A percentile compares a stretch with the other conserved stretches of the same genome.
phyloP scores from a whole-genome alignment of 2,888 invertebrate genomes.

The Diarsia dahlii region DNA sequence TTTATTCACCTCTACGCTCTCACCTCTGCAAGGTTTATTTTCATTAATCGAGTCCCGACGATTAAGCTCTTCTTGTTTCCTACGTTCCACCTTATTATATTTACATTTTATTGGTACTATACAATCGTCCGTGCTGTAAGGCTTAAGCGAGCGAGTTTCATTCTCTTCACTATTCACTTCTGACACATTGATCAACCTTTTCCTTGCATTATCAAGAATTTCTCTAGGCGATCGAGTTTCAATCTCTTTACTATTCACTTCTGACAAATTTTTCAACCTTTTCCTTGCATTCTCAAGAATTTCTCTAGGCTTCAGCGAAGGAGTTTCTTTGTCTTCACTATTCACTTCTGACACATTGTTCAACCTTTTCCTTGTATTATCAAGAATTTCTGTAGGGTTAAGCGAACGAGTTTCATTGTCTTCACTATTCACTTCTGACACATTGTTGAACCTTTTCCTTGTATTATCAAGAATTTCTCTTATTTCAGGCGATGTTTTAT shows the following conservation, averaged over 20 bases:
- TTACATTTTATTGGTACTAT: background rate
- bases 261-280: no score
- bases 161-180: no score
- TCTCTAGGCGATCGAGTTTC: no score
- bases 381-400: no score
- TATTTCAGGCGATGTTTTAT: conserved; percentile 76
- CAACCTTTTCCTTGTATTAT: no score
- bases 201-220: no score
- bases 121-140: conserved; percentile 8
- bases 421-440: background rate
- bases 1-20: background rate
- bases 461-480: conserved; percentile 1
- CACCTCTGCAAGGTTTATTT: conserved; percentile 69
- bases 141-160: background rate
- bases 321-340: no score
- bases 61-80: conserved; percentile 82
- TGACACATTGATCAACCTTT: no score
- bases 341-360: no score
- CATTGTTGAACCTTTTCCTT: conserved; percentile 7
- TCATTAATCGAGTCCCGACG: conserved; percentile 84
- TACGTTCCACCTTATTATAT: conserved; percentile 64
- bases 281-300: no score
- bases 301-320: background rate
- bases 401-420: background rate
- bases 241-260: no score